A percentile compares a stretch with the other conserved stretches of the same genome.
Evolutionary conservation across 1,140 invertebrate genomes (phyloP).

Genomic region (Phortica variegata): DNA sequence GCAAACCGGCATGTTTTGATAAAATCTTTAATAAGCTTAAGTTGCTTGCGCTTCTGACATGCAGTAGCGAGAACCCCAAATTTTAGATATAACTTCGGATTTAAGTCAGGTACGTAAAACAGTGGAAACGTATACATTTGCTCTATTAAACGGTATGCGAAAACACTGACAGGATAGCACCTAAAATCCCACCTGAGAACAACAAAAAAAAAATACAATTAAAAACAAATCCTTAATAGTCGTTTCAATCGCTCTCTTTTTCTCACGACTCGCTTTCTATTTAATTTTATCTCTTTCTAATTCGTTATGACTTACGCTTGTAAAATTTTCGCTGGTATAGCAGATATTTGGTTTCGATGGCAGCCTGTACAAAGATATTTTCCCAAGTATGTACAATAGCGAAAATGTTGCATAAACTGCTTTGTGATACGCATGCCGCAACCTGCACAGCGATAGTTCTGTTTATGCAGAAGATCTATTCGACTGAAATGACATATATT

Average conservation of each 20-base stretch:
- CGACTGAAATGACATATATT: conserved; percentile 59
- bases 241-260: neutral
- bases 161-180: conserved; percentile 76
- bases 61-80: conserved; percentile 65
- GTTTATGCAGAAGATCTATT: conserved; percentile 68
- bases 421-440: conserved; percentile 79
- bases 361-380: conserved; percentile 89
- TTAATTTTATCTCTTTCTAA: neutral
- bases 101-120: conserved; percentile 74
- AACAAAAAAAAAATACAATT: neutral
- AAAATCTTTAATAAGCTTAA: conserved; percentile 71
- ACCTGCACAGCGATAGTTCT: conserved; percentile 81
- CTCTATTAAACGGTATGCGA: conserved; percentile 75
- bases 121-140: conserved; percentile 78
- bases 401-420: conserved; percentile 70
- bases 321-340: conserved; percentile 78
- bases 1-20: conserved; percentile 68
- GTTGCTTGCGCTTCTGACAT: conserved; percentile 64
- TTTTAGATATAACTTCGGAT: conserved; percentile 67
- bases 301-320: conserved; percentile 67
- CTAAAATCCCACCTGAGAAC: conserved; percentile 58
- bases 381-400: conserved; percentile 84
- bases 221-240: neutral
- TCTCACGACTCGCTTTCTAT: neutral
- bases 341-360: conserved; percentile 73